These are phyloP conservation scores for Phrynocephalus forsythii DNA, from an alignment of 2,797 vertebrate genomes.

Conservation along the genomic window DNA sequence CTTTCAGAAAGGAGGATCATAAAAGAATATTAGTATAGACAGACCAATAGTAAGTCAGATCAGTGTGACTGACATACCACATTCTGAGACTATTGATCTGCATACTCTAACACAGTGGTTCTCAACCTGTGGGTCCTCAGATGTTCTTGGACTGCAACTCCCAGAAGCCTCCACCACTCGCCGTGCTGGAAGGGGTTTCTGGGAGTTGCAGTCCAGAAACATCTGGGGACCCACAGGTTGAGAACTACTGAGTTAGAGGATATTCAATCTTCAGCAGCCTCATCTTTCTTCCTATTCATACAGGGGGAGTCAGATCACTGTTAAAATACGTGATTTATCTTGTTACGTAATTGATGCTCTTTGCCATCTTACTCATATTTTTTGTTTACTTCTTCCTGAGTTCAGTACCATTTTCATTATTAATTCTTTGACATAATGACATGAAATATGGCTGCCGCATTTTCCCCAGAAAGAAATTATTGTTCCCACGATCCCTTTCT, in stretches of 20 bases:
- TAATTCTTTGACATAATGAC: neutral
- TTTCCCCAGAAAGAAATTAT: neutral
- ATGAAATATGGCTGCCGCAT: neutral
- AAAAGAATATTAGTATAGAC: too few relatives aligned
- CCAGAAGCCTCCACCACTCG: too few relatives aligned
- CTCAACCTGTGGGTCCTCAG: too few relatives aligned
- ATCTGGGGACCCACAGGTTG: too few relatives aligned
- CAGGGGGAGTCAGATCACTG: neutral
- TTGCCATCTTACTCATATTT: neutral
- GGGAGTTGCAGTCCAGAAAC: too few relatives aligned
- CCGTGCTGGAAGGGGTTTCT: too few relatives aligned
- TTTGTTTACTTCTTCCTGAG: slow-evolving; percentile 19
- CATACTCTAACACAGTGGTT: too few relatives aligned
- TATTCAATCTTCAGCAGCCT: neutral
- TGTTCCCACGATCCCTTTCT: neutral
- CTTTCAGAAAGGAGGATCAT: too few relatives aligned
- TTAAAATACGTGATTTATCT: neutral
- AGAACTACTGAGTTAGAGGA: neutral
- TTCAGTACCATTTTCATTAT: slow-evolving; percentile 22
- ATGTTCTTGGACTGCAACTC: too few relatives aligned
- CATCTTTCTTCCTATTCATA: neutral
- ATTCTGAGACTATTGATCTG: too few relatives aligned
- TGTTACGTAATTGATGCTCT: neutral
- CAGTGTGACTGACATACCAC: too few relatives aligned
- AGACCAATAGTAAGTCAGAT: too few relatives aligned